Base-by-base conservation (phyloP, 1,140 invertebrate species). In the Ips typographus region DNA sequence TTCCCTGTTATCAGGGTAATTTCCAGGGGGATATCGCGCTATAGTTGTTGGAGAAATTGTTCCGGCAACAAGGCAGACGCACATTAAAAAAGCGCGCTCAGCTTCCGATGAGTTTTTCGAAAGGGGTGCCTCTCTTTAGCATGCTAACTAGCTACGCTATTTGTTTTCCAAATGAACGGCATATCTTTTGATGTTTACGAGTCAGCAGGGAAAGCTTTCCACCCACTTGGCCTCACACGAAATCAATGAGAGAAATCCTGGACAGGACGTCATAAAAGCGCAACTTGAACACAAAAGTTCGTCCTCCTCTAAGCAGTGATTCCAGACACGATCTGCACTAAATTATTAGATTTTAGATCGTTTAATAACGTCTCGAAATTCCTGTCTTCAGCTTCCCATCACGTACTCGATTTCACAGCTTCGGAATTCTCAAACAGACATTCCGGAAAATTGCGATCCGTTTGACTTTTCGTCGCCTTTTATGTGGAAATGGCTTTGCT, bases 21-120 rank as follows among this genome's bases (percentile, higher is more conserved):
- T 72, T 64, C 59, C 55, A 61, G 51, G 59, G 67, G 62, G 63
- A 65, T 61, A 60, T 52, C 49, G 56, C 44, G 47, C 69, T 42
- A 72, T 72, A 72, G 71, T 72, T 72, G 71, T 72, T 72, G 62
- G 58, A 40, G 59, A 58, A 72, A 72, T 72, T 62, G 71, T 69
- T 65, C 62, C 67, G 49, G 56, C 68, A 69, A 72, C 71, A 72
- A 72, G 71, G 57, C 60, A 68, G 58, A 62, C 58, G 39, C 40
- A 44, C 66, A 68, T 68, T 68, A 61, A 68, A 68, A 68, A 55
- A 68, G 60, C 44, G 22, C 56, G 58, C 56, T 60, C 43, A 22
- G 56, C 7, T 42, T 56, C 63, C 39, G 63, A 65, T 65, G 63
- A 65, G 53, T 65, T 65, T 65, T 65, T 56, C 37, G 40, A 56